A percentile compares a stretch with the other conserved stretches of the same genome.
These are phyloP conservation scores for Smutsia temminckii DNA, from an alignment of 2,797 vertebrate genomes.

Conservation along the genomic window DNA sequence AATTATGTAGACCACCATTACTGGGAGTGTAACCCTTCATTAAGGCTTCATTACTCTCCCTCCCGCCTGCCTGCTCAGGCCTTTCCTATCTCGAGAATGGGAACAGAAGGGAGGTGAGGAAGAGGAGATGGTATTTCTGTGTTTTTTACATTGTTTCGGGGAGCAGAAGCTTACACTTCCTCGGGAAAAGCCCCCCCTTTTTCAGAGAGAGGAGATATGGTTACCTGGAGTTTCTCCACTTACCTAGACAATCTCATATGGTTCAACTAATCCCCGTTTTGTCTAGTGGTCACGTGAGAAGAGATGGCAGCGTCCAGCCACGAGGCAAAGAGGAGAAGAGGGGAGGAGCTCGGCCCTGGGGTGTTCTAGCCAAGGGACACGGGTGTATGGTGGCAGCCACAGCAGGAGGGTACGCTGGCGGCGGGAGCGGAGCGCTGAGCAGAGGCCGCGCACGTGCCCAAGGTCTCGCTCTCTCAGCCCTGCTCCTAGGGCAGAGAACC, in stretches of 20 bases:
- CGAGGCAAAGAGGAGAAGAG: neutral
- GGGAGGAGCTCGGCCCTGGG: too few species aligned
- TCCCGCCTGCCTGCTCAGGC: neutral
- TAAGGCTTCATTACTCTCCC: neutral
- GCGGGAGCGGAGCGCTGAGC: fast-evolving
- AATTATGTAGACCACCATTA: neutral
- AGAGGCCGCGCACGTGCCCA: fast-evolving
- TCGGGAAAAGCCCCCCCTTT: neutral
- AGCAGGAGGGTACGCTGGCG: neutral
- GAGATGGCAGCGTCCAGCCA: neutral
- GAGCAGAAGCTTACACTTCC: neutral
- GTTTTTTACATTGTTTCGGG: neutral
- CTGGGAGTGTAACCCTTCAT: neutral
- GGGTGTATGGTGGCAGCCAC: neutral
- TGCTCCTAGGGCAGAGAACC: neutral
- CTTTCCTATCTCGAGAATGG: neutral
- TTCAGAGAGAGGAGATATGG: neutral
- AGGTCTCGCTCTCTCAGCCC: fast-evolving
- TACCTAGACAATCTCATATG: neutral
- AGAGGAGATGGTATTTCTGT: neutral
- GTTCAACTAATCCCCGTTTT: neutral
- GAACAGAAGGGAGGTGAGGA: neutral
- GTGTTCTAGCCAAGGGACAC: too few species aligned
- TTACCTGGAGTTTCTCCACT: neutral
- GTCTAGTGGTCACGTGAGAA: neutral